phyloP scores from a whole-genome alignment of 2,113 vertebrate genomes.

The Cacatua alba region DNA sequence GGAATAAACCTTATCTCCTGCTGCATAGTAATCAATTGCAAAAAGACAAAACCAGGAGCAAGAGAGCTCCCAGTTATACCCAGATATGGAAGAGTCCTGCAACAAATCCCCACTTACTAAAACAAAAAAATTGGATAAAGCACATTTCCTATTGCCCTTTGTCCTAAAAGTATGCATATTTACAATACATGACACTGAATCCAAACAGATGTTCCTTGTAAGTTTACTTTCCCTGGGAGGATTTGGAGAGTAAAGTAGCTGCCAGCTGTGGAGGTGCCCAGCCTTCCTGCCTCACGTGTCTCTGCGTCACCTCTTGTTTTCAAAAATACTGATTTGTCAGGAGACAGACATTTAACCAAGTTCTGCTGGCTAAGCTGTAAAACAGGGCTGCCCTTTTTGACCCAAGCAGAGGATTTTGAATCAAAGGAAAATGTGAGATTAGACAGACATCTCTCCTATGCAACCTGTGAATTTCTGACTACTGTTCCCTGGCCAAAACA shows the following conservation, averaged over 20 bases:
- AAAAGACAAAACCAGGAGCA: not conserved
- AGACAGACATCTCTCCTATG: not conserved
- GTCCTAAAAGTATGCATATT: not conserved
- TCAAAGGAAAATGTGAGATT: not conserved
- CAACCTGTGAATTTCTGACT: not conserved
- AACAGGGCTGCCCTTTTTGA: not conserved
- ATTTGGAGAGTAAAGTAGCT: not conserved
- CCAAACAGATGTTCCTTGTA: not conserved
- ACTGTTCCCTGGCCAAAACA: not conserved
- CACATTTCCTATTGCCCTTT: not conserved
- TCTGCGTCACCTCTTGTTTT: not conserved
- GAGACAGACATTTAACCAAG: not conserved
- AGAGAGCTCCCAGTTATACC: not conserved
- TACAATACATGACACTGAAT: not conserved
- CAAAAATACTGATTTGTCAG: slow-evolving; percentile 10
- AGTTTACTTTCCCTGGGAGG: not conserved
- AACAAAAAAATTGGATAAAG: not conserved
- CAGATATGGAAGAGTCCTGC: not conserved
- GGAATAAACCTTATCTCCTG: not conserved
- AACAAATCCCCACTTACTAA: not conserved
- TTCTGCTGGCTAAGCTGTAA: not conserved
- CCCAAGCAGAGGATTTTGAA: not conserved
- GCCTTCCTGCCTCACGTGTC: not conserved
- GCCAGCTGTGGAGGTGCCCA: not conserved
- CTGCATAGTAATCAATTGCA: not conserved